Conservation (phyloP, 2,888 invertebrate species). For the Troilus luridus region DNA sequence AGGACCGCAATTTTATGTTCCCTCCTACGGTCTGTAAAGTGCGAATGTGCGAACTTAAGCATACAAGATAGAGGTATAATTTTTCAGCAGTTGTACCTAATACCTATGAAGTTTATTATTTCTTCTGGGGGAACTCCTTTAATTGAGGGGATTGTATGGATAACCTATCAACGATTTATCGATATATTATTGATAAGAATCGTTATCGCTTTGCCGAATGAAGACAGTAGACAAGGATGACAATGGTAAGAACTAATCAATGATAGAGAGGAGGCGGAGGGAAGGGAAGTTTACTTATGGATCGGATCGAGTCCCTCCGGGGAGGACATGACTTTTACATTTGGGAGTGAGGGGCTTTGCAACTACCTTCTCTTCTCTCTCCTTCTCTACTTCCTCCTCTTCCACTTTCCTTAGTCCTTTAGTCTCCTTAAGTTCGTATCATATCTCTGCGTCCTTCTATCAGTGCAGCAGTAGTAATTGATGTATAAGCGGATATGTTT, state of each 20-base stretch:
- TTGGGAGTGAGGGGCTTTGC: constrained; percentile 46
- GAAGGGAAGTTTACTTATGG: constrained; percentile 51
- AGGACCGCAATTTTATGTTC: no score
- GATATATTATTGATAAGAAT: background rate
- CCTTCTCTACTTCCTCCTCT: background rate
- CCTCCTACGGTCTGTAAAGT: no score
- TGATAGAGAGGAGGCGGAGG: background rate
- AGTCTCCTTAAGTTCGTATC: background rate
- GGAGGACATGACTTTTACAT: constrained; percentile 58
- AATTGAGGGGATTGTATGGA: background rate
- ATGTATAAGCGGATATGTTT: background rate
- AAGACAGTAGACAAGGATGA: background rate
- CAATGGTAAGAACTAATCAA: background rate
- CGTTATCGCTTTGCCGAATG: background rate
- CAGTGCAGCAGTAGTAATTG: background rate
- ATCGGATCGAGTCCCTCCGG: constrained; percentile 23
- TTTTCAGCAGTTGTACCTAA: no score
- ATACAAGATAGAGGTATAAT: no score
- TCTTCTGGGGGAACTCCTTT: background rate
- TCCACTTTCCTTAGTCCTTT: background rate
- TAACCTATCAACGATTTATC: background rate
- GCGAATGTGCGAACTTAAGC: no score
- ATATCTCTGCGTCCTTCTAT: background rate
- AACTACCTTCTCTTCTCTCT: constrained; percentile 4
- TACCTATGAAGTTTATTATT: background rate